Base-by-base conservation (phyloP, 1,140 invertebrate species). In the Berghia stephanieae region DNA sequence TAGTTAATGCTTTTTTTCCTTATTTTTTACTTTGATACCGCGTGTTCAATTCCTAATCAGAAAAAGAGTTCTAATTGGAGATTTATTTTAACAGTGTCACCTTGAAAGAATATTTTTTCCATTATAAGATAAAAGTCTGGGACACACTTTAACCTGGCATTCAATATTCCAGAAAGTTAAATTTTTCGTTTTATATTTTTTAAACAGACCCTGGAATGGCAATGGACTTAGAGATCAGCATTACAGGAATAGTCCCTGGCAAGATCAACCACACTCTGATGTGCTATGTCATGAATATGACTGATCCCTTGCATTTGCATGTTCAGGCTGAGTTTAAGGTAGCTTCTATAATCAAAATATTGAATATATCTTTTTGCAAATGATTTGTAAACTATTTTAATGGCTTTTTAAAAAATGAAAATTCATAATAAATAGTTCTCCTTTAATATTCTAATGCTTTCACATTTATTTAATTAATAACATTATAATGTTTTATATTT, bases 281-380 rank as follows among this genome's bases (percentile, higher is more conserved):
- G 57, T 90, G 89, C 78, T 83, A 86, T 75, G 84, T 90, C 0
- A 83, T 89, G 77, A 85, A 87, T 66, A 78, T 88, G 67, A 84
- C 85, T 6, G 85, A 89, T 63, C 88, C 88, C 1, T 73, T 90
- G 13, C 83, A 82, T 70, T 79, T 89, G 21, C 84, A 87, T 79
- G 84, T 90, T 5, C 82, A 89, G 52, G 85, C 84, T 42, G 85
- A 87, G 31, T 83, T 90, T 49, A 89, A 87, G 85, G 89, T 89
- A 78, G 73, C 3, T 24, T 5, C 18, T 5, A 24, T 57, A 31
- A 31, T 57, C 52, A 5, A 18, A 57, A n/a, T n/a, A n/a, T n/a
- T n/a, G n/a, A n/a, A n/a, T n/a, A n/a, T n/a, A n/a, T n/a, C n/a
- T n/a, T n/a, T n/a, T n/a, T n/a, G n/a, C n/a, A n/a, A n/a, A n/a